A percentile compares a stretch with the other conserved stretches of the same genome.
Conservation (phyloP, 2,797 vertebrate genomes). For the Clarias laeviceps region DNA sequence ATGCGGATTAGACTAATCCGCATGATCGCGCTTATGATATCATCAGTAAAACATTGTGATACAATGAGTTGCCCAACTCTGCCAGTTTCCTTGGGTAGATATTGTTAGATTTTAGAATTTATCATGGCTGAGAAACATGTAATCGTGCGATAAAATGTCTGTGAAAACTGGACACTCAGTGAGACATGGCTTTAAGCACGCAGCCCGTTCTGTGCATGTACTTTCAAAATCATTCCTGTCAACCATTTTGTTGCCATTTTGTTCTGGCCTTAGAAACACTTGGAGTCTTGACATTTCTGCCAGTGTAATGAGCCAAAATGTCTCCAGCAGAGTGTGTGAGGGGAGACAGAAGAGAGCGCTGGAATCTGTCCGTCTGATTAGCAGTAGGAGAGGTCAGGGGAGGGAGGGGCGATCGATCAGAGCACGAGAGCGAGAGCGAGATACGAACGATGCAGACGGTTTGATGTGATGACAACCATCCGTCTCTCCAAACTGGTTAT, state of each 20-base stretch:
- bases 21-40: too few species aligned
- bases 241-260: constrained; percentile 23
- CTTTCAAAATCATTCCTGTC: background rate
- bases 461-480: constrained; percentile 31
- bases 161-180: background rate
- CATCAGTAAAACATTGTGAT: too few species aligned
- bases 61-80: too few species aligned
- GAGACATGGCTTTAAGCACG: background rate
- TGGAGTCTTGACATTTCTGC: constrained; percentile 27
- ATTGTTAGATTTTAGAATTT: background rate
- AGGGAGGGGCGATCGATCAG: constrained; percentile 13
- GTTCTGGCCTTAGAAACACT: background rate
- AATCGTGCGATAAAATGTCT: background rate
- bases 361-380: constrained; percentile 39
- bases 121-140: background rate
- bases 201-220: background rate
- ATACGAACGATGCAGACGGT: constrained; percentile 19
- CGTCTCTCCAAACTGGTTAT: constrained; percentile 38
- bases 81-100: too few species aligned
- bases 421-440: background rate
- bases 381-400: background rate
- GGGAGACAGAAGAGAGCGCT: background rate
- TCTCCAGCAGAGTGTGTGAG: constrained; percentile 20
- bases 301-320: constrained; percentile 29
- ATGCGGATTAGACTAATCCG: too few species aligned